Conservation (phyloP, 2,797 vertebrate genomes). For the Chelonia mydas region DNA sequence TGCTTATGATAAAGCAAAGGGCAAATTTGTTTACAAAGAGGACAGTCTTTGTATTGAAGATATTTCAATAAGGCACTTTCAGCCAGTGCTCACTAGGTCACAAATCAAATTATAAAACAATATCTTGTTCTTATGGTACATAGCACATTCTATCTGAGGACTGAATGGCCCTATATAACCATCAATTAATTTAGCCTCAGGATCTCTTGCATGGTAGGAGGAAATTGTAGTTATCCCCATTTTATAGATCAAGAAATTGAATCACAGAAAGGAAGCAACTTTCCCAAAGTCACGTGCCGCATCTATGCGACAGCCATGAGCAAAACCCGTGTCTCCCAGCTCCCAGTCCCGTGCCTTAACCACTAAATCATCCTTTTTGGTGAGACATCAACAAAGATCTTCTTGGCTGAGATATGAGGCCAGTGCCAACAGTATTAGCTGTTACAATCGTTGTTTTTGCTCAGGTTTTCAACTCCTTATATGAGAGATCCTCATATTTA, state of each 20-base stretch:
- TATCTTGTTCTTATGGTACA: background rate
- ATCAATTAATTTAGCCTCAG: background rate
- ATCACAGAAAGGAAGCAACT: background rate
- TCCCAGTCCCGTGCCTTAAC: background rate
- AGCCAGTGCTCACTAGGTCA: background rate
- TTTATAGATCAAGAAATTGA: background rate
- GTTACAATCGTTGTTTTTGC: background rate
- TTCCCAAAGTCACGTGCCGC: background rate
- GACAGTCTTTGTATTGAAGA: conserved; percentile 1
- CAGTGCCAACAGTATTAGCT: background rate
- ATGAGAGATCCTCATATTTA: background rate
- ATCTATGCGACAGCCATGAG: background rate
- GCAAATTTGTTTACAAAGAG: background rate
- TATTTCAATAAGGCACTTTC: background rate
- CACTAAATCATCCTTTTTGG: background rate
- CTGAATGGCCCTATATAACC: background rate
- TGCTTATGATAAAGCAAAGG: conserved; percentile 49
- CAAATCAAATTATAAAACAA: conserved; percentile 26
- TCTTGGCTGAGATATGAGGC: background rate
- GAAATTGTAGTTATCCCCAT: background rate
- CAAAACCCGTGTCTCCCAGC: accelerated
- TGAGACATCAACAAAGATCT: background rate
- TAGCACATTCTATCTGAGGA: background rate
- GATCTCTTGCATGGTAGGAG: background rate
- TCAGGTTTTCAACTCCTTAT: background rate